phyloP scores from a whole-genome alignment of 1,140 invertebrate species.

The Apocrypta bakeri region DNA sequence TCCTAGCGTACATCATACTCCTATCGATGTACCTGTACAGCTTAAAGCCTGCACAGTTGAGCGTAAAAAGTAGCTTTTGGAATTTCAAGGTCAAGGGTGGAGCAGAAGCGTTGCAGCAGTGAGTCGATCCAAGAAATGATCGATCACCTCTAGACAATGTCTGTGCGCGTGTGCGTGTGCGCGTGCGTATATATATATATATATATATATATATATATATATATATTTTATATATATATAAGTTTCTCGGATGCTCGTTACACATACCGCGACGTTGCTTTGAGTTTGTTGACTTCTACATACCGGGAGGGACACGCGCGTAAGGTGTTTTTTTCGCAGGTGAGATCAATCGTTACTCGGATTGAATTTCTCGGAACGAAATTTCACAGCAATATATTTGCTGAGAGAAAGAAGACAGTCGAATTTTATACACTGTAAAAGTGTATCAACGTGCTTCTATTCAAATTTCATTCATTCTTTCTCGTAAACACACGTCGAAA shows the following conservation, averaged over 20 bases:
- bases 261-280: not conserved
- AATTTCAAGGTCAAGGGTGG: slow-evolving; percentile 43
- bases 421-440: too few species aligned
- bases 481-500: too few species aligned
- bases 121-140: slow-evolving; percentile 29
- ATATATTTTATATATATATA: not conserved
- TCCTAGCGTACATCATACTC: not conserved
- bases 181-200: too few species aligned
- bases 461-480: too few species aligned
- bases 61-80: slow-evolving; percentile 26
- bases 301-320: not conserved
- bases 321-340: not conserved
- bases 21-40: not conserved
- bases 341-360: not conserved
- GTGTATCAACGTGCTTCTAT: too few species aligned
- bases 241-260: not conserved
- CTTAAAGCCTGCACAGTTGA: not conserved
- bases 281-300: not conserved
- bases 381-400: too few species aligned
- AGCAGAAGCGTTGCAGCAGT: not conserved
- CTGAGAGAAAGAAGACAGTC: too few species aligned
- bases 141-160: slow-evolving; percentile 41
- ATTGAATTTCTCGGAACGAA: too few species aligned
- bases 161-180: too few species aligned
- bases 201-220: too few species aligned